phyloP scores from a whole-genome alignment of 2,888 invertebrate species.

The Deilephila porcellus region DNA sequence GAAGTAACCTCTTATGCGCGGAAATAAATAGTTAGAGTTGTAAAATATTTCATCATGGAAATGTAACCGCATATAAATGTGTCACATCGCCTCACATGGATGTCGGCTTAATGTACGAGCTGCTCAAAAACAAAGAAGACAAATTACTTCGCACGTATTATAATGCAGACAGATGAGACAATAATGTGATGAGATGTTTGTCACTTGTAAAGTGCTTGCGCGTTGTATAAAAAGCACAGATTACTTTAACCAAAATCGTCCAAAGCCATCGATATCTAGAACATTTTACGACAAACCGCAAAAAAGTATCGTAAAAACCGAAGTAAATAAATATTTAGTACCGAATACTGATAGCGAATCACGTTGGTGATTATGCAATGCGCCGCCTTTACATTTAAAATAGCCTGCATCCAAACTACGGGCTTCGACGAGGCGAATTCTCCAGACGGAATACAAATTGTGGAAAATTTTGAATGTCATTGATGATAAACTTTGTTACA shows the following conservation, averaged over 20 bases:
- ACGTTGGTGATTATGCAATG: slow-evolving; percentile 82
- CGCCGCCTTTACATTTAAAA: slow-evolving; percentile 80
- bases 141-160: slow-evolving; percentile 36
- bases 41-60: background rate
- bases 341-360: slow-evolving; percentile 79
- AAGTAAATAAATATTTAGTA: slow-evolving; percentile 79
- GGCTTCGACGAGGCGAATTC: slow-evolving; percentile 71
- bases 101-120: slow-evolving; percentile 6
- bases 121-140: slow-evolving; percentile 34
- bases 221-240: slow-evolving; percentile 36
- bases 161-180: slow-evolving; percentile 29
- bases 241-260: slow-evolving; percentile 42
- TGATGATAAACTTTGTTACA: slow-evolving; percentile 50
- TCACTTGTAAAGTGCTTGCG: slow-evolving; percentile 31
- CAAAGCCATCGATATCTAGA: slow-evolving; percentile 54
- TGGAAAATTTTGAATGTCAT: slow-evolving; percentile 78
- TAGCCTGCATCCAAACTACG: slow-evolving; percentile 79
- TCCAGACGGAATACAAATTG: slow-evolving; percentile 80
- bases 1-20: background rate
- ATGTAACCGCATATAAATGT: slow-evolving; percentile 3
- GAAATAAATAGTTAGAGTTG: background rate
- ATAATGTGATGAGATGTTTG: slow-evolving; percentile 17
- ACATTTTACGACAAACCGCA: slow-evolving; percentile 60
- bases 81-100: background rate
- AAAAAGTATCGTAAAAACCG: slow-evolving; percentile 67